phyloP scores from a whole-genome alignment of 2,888 invertebrate species.

The Hemithea aestivaria region DNA sequence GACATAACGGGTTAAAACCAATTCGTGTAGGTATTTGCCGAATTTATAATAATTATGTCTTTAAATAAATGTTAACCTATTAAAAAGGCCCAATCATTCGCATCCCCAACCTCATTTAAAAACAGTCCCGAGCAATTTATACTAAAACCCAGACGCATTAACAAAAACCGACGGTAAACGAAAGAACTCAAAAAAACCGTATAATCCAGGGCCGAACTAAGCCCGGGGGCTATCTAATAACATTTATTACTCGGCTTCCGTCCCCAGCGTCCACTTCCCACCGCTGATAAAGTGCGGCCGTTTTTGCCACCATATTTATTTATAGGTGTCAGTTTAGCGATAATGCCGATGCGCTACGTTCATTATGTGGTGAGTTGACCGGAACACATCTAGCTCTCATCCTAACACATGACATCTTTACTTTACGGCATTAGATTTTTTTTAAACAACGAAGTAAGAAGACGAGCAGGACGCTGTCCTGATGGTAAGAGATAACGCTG shows the following conservation, averaged over 20 bases:
- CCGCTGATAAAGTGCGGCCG: conserved; percentile 76
- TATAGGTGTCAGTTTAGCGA: conserved; percentile 68
- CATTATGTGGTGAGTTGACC: conserved; percentile 42
- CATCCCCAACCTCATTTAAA: conserved; percentile 32
- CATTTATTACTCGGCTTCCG: conserved; percentile 74
- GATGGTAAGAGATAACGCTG: too few relatives aligned
- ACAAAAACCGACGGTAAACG: conserved; percentile 63
- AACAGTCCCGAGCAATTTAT: conserved; percentile 68
- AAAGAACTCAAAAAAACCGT: conserved; percentile 65
- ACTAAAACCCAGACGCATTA: conserved; percentile 72
- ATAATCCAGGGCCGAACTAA: conserved; percentile 65
- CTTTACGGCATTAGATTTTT: too few relatives aligned
- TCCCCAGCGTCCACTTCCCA: conserved; percentile 77
- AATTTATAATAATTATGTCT: too few relatives aligned
- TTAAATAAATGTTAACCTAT: too few relatives aligned
- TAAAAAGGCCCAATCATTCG: too few relatives aligned
- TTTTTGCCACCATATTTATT: conserved; percentile 79
- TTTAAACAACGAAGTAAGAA: too few relatives aligned
- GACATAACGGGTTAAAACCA: too few relatives aligned
- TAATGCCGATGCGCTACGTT: conserved; percentile 66
- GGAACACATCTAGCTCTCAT: conserved; percentile 27
- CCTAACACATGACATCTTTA: too few relatives aligned
- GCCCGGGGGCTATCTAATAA: conserved; percentile 78
- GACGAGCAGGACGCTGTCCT: too few relatives aligned
- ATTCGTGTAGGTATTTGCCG: too few relatives aligned